Base-by-base conservation (phyloP, 2,888 invertebrate species). In the Parthenolecanium corni region DNA sequence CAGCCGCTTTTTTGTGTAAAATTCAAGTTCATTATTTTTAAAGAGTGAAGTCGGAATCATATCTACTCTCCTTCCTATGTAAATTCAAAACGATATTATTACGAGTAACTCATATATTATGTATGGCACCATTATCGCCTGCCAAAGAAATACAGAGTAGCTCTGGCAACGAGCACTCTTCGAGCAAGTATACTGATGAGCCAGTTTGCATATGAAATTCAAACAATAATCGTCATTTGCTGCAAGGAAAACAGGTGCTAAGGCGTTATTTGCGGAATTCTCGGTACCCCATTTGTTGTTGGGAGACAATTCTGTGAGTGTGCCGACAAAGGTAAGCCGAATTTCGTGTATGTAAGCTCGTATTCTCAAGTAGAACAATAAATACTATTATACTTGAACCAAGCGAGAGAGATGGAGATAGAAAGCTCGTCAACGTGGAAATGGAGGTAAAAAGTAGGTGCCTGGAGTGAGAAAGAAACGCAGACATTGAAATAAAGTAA, bases 181-280 rank as follows among this genome's bases (percentile, higher is more conserved):
- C 31, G 9, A 31, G 9, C 49, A 1, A 12, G 49, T 23, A 47
- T 12, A 3, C 3, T 24, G 23, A 31, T 31, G 31, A 6, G 31
- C 31, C 9, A 6, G 9, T 31, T 4, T 31, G 31, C 31, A 9
- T 31, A 21, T 49, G 5, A 44, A 9, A 44, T 44, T 44, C 18
- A 4, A 44, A 53, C 36, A 38, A 53, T 53, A 53, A 53, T 44
- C 54, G 52, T 52, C 52, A 40, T 44, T 40, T 18, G 38, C 23
- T 18, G 5, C 23, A 21, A n/a, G n/a, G n/a, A 42, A 24, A 56
- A 56, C 54, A 56, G 54, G 54, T 56, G 54, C 44, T 42, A 56
- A 56, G 54, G 42, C 44, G 54, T 44, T 56, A 56, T 56, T 56
- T 56, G 54, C 54, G 54, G 54, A 56, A 56, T 56, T 40, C 25